phyloP scores from a whole-genome alignment of 2,113 vertebrate genomes.

The Tricholaema leucomelas region DNA sequence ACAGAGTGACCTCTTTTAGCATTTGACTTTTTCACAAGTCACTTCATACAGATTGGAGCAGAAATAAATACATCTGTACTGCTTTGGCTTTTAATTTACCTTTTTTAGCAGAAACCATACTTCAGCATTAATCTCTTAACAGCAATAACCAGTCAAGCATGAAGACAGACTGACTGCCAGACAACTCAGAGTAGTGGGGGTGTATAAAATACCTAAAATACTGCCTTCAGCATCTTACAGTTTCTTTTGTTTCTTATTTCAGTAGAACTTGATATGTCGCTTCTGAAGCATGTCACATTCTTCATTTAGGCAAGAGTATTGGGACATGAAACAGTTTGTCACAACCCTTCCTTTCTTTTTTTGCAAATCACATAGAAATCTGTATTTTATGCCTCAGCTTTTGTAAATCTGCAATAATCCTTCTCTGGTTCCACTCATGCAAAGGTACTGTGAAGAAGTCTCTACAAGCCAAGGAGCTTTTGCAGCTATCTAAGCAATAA shows the following conservation, averaged over 20 bases:
- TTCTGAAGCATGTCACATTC: not conserved
- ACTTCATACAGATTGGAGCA: not conserved
- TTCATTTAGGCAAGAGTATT: not conserved
- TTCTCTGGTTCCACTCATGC: not conserved
- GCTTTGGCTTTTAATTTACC: not conserved
- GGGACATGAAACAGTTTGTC: not conserved
- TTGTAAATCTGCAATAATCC: not conserved
- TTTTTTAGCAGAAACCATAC: not conserved
- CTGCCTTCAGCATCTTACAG: not conserved
- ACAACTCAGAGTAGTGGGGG: not conserved
- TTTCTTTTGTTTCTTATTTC: not conserved
- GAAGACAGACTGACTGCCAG: not conserved
- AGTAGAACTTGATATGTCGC: not conserved
- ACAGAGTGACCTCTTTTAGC: not conserved
- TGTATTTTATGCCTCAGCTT: not conserved
- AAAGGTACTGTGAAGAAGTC: not conserved
- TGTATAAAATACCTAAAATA: not conserved
- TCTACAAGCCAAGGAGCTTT: not conserved
- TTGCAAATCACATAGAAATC: not conserved
- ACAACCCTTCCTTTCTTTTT: not conserved
- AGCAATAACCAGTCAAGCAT: not conserved
- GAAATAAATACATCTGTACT: constrained; percentile 13
- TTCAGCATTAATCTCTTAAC: not conserved
- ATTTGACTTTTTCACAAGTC: not conserved
- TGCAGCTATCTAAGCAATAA: not conserved